These are phyloP conservation scores for Graptemys geographica DNA, from an alignment of 2,797 vertebrate genomes.

Conservation along the genomic window DNA sequence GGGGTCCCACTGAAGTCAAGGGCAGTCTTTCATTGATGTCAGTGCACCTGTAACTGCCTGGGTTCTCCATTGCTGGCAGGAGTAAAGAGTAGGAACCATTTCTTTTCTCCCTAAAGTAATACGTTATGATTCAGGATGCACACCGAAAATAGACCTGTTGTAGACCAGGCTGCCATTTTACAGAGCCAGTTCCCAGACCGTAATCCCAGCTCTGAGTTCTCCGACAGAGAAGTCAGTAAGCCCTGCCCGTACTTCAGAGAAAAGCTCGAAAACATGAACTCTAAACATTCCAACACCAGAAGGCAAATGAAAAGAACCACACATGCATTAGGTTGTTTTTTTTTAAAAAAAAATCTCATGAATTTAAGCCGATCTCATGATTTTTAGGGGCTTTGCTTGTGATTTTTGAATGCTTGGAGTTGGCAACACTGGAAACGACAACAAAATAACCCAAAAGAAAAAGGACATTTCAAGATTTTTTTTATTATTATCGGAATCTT, in stretches of 20 bases:
- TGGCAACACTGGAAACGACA: background rate
- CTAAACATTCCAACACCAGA: constrained; percentile 7
- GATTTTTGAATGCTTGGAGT: background rate
- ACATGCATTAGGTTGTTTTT: background rate
- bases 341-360: background rate
- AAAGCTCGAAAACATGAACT: constrained; percentile 1
- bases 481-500: constrained; percentile 57
- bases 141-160: background rate
- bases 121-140: background rate
- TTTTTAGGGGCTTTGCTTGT: background rate
- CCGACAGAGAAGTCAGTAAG: background rate
- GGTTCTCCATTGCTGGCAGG: background rate
- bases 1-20: background rate
- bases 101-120: background rate
- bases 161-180: background rate
- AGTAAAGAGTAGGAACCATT: background rate
- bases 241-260: background rate
- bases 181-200: background rate
- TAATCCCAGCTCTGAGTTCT: background rate
- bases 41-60: background rate
- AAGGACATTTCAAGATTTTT: background rate
- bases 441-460: constrained; percentile 41
- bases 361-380: background rate
- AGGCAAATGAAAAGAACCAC: background rate
- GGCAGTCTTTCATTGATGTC: background rate